phyloP scores from a whole-genome alignment of 2,888 invertebrate species.

The Nomada lathburiana region DNA sequence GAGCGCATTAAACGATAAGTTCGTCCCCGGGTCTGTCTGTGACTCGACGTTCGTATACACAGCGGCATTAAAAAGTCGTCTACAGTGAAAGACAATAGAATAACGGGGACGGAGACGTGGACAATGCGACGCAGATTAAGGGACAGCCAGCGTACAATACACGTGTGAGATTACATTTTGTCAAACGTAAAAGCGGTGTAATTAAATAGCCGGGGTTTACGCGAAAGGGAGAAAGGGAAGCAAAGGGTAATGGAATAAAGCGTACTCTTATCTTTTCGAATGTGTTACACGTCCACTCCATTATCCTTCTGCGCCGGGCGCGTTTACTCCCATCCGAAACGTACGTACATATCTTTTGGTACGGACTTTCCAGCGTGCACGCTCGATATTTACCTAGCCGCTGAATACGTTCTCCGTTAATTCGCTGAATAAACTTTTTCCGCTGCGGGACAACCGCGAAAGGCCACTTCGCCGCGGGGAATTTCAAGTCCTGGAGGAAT shows the following conservation, averaged over 20 bases:
- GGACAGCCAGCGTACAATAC: conserved; percentile 15
- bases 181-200: conserved; percentile 45
- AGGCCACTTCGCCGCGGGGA: conserved; percentile 17
- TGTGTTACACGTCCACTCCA: conserved; percentile 55
- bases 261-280: conserved; percentile 53
- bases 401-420: conserved; percentile 54
- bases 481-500: conserved; percentile 52
- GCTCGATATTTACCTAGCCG: conserved; percentile 56
- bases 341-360: background rate
- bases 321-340: conserved; percentile 38
- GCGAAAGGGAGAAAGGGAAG: conserved; percentile 3
- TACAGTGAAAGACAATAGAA: background rate
- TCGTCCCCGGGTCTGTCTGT: too few species aligned
- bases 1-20: too few species aligned
- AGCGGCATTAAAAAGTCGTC: background rate
- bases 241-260: conserved; percentile 30
- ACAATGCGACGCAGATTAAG: conserved; percentile 1
- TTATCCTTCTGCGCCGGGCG: conserved; percentile 42
- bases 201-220: conserved; percentile 31
- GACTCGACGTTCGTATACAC: too few species aligned
- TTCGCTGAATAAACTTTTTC: conserved; percentile 65
- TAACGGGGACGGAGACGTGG: background rate
- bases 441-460: conserved; percentile 26
- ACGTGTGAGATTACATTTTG: conserved; percentile 38
- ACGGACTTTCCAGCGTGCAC: background rate